Base-by-base conservation (phyloP, 1,140 invertebrate species). In the Cydia pomonella region DNA sequence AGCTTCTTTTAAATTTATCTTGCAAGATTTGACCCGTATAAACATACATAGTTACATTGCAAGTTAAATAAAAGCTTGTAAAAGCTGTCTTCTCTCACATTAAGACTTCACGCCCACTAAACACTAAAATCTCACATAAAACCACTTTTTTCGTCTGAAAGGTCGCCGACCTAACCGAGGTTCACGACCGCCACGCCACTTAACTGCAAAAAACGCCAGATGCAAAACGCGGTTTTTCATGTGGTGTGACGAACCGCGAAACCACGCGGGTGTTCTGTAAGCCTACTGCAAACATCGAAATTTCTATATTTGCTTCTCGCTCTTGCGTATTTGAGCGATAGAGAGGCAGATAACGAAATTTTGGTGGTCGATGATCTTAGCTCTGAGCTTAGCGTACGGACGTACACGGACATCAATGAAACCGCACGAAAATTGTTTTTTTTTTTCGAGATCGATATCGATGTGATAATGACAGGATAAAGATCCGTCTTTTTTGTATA, bases 171-270 rank as follows among this genome's bases (percentile, higher is more conserved):
- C 74, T 73, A 76, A n/a, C 13, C 38, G 53, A 76, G 75, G 82
- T 87, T 89, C 87, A 86, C 77, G 86, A 87, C 83, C 85, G 87
- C 86, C 80, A 80, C 84, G 84, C 75, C 79, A 82, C 76, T 86
- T 82, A 75, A 75, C 78, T 81, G 82, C 79, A 80, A 90, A 89
- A 91, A 89, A 81, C 29, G 25, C 66, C 83, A 83, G 80, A 86
- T 87, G 84, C 75, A 76, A 80, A 82, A 73, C 72, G 79, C 78
- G 80, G 79, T 73, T 76, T 72, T 77, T 83, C 83, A 33, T 33
- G 64, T 82, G 80, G 82, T 83, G 74, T 78, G 74, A 13, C 50
- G 75, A 29, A 75, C 63, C 74, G 44, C 64, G 23, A 66, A 47
- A 44, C 41, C 23, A 75, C 41, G 63, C 63, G 59, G 75, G 62